Evolutionary conservation across 2,113 vertebrate species (phyloP).

Genomic region (Stegostoma tigrinum): DNA sequence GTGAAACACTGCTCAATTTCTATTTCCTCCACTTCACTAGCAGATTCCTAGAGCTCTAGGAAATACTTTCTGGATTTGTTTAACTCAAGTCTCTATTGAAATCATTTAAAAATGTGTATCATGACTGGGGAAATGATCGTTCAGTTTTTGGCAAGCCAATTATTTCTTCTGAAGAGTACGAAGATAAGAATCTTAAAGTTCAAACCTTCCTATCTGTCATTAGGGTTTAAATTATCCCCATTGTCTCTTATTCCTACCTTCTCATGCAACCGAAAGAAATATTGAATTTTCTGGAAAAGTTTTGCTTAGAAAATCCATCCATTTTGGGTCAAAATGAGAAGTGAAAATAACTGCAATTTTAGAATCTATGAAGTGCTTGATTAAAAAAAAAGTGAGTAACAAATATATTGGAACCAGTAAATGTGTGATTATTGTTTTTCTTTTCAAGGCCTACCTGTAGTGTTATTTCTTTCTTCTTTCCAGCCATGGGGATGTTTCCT

Average conservation of each 20-base stretch:
- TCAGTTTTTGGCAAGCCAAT: too few relatives aligned
- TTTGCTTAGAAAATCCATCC: background rate
- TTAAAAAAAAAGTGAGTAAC: background rate
- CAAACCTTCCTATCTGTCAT: background rate
- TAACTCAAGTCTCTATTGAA: background rate
- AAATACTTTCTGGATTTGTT: background rate
- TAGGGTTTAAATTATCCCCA: background rate
- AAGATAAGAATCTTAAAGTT: too few relatives aligned
- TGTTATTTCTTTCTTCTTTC: conserved; percentile 63
- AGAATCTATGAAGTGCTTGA: background rate
- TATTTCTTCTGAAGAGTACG: too few relatives aligned
- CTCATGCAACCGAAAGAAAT: background rate
- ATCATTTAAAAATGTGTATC: background rate
- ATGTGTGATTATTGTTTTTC: background rate
- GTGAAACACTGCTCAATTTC: too few relatives aligned
- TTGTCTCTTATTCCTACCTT: background rate
- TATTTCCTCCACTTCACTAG: background rate
- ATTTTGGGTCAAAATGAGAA: background rate
- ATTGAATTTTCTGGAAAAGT: background rate
- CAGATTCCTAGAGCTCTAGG: background rate
- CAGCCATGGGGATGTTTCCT: conserved; percentile 50
- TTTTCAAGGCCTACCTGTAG: conserved; percentile 54
- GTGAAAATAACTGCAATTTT: background rate
- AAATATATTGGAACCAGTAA: background rate
- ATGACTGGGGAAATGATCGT: background rate